Evolutionary conservation across 2,888 invertebrate genomes (phyloP), one percentile per base, ranked within the genome.

Genomic region (Lasius fuliginosus): DNA sequence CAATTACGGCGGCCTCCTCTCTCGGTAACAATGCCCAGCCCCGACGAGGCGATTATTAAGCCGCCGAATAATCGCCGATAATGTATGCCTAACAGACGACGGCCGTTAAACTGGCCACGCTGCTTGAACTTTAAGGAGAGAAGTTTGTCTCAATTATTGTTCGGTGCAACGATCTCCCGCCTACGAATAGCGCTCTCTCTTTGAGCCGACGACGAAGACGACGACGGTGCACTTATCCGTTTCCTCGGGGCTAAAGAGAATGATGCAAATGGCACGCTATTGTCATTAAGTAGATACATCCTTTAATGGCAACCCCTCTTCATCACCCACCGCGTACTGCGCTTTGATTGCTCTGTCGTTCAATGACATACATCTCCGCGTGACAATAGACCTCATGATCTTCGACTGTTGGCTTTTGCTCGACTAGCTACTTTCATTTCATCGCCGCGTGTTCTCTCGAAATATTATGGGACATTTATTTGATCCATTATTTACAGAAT

Each of bases 271-370:
- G 88, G 86, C 87, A 89, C 69, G 42, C 85, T 85, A 90, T 90
- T 91, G 90, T 90, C 90, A 90, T 90, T 89, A 90, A 91, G 87
- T 90, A 89, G 90, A 90, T 90, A 89, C 90, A 91, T 90, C 90
- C 90, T 90, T 91, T 91, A 86, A 91, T 89, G 84, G 84, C 86
- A 86, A 62, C 84, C 79, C 60, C 36, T 79, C 86, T 84, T 85
- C 87, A 85, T 90, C 87, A 90, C 85, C 79, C 46, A 46, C 46
- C n/a, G 42, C 84, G 85, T 5, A 5, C 76, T 62, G 46, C 27
- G 68, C 65, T 90, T 88, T 90, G 90, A 89, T 90, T 88, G 88
- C 81, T 85, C 85, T 82, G 84, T 71, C 84, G 86, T 69, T 81
- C 58, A 62, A 3, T 81, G 68, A 65, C 84, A 71, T 82, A 69